Percentiles rank a stretch among this genome's conserved stretches.
Conservation (phyloP, 2,113 vertebrate species). For the Pluvialis apricaria region DNA sequence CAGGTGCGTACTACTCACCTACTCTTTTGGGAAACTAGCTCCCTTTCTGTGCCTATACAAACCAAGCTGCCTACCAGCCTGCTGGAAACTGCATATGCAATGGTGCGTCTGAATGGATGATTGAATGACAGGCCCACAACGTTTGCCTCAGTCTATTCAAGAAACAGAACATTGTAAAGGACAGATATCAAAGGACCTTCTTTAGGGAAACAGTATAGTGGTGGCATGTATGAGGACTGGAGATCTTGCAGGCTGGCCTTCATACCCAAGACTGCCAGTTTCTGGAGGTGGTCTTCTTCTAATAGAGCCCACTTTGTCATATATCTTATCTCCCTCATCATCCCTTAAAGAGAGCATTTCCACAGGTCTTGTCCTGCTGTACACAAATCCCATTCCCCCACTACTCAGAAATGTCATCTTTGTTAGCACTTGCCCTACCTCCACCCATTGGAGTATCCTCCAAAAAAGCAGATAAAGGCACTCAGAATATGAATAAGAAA, state of each 20-base stretch:
- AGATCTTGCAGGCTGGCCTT: not conserved
- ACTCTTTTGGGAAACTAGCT: not conserved
- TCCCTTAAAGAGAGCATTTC: not conserved
- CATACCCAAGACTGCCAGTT: not conserved
- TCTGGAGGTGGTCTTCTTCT: not conserved
- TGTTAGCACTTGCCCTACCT: not conserved
- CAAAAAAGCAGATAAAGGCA: not conserved
- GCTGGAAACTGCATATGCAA: accelerated
- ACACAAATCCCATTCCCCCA: not conserved
- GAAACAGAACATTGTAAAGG: not conserved
- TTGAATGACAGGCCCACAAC: not conserved
- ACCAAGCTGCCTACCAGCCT: not conserved
- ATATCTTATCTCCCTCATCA: not conserved
- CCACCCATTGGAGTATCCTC: not conserved
- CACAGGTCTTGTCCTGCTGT: not conserved
- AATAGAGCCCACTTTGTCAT: not conserved
- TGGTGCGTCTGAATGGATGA: not conserved
- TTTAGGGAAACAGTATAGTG: not conserved
- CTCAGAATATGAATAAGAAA: not conserved
- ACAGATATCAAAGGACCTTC: not conserved
- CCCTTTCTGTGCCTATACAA: not conserved
- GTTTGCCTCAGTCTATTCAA: not conserved
- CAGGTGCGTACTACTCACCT: not conserved
- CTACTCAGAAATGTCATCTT: not conserved
- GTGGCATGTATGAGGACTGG: not conserved